Conservation (phyloP, 2,888 invertebrate species). For the Hoplodrina ambigua region DNA sequence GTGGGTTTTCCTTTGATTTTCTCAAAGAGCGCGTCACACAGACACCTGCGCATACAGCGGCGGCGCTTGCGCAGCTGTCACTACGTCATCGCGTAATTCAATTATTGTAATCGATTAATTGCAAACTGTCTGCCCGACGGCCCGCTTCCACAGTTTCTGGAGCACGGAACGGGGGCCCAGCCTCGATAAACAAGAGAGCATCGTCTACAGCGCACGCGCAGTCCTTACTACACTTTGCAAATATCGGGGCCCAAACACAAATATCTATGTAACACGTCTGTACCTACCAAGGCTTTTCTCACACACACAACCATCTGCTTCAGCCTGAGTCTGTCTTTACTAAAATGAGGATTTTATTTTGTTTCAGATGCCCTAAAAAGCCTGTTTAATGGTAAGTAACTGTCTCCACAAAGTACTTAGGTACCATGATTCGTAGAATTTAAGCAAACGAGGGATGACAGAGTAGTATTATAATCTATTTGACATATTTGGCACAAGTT, state of each 20-base stretch:
- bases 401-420: not conserved
- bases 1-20: slow-evolving; percentile 86
- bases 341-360: slow-evolving; percentile 54
- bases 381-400: slow-evolving; percentile 31
- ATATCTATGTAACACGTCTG: slow-evolving; percentile 65
- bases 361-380: slow-evolving; percentile 47
- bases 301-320: slow-evolving; percentile 57
- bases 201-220: slow-evolving; percentile 12
- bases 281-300: slow-evolving; percentile 68
- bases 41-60: slow-evolving; percentile 83
- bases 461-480: not conserved
- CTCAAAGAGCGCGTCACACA: slow-evolving; percentile 77
- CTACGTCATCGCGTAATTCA: slow-evolving; percentile 84
- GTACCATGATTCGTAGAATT: slow-evolving; percentile 5
- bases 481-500: slow-evolving; percentile 26
- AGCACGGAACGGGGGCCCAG: slow-evolving; percentile 69
- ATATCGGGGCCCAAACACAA: slow-evolving; percentile 61
- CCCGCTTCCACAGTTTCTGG: slow-evolving; percentile 75
- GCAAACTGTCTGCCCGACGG: slow-evolving; percentile 79
- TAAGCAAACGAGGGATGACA: slow-evolving; percentile 13
- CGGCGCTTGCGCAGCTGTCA: slow-evolving; percentile 85
- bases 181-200: slow-evolving; percentile 53
- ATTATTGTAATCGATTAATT: slow-evolving; percentile 87
- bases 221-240: slow-evolving; percentile 69
- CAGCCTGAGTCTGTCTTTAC: slow-evolving; percentile 17